Conservation (phyloP, 2,113 vertebrate species). For the Bujurquina vittata region DNA sequence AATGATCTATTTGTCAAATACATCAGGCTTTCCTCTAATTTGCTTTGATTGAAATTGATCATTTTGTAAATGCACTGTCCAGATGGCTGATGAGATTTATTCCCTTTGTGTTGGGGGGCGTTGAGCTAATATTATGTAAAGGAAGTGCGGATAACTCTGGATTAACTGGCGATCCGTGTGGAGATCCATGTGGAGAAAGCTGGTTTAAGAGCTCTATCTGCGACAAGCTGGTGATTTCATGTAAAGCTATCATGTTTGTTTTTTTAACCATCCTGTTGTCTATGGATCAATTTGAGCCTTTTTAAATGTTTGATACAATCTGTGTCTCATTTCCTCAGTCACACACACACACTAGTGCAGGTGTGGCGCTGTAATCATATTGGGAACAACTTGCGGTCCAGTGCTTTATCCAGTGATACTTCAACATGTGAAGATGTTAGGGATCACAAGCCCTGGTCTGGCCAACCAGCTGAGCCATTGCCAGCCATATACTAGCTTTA, state of each 20-base stretch:
- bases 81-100: conserved; percentile 83
- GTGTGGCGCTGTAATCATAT: background rate
- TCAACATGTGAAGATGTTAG: background rate
- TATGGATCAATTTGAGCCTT: accelerated
- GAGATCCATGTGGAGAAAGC: conserved; percentile 49
- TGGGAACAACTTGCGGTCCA: background rate
- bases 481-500: background rate
- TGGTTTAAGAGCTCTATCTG: conserved; percentile 66
- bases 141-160: conserved; percentile 72
- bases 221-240: conserved; percentile 51
- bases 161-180: conserved; percentile 64
- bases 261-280: conserved; percentile 17
- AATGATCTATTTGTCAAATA: conserved; percentile 85
- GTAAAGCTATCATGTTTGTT: conserved; percentile 16
- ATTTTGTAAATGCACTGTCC: conserved; percentile 81
- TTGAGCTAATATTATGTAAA: conserved; percentile 80
- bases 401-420: background rate
- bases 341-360: too few relatives aligned
- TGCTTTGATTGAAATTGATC: conserved; percentile 84
- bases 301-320: background rate
- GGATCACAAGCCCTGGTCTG: background rate
- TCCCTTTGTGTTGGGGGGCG: conserved; percentile 68
- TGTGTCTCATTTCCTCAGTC: background rate
- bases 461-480: accelerated
- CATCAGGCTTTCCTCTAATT: conserved; percentile 82